Evolutionary conservation across 2,797 vertebrate genomes (phyloP), one percentile per base, ranked within the genome.

Genomic region (Ataeniobius toweri): DNA sequence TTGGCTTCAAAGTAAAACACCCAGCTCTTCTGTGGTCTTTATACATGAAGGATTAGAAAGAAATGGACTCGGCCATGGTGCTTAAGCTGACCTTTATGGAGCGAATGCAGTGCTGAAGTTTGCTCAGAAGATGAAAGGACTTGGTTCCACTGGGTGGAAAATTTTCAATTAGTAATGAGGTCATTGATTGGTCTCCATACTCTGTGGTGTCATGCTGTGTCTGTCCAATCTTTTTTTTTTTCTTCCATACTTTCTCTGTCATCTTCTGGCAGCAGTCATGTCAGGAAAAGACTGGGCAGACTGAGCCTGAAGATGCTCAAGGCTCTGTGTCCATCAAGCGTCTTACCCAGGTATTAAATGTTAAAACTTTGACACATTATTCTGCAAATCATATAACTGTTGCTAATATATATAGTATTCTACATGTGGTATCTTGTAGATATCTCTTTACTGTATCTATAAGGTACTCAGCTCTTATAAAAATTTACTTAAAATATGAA

Each of bases 111-210:
- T 84, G 79, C 87, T 91, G 88, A 79, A 85, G 79, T 89, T 91
- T 81, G 73, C 80, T 82, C 86, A 85, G 73, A 78, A 82, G 87
- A 94, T 94, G 86, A 95, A 94, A 93, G 85, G 75, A 77, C 89
- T 90, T 86, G 50, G 50, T 51, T 51, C 50, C 50, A 18, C 50
- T 88, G 83, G 77, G 76, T 87, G 80, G 87, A 90, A 84, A 78
- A 81, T 75, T 81, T 90, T 95, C 79, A 92, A 94, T 95, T 92
- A 95, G 86, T 93, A 91, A 95, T 94, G 91, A 93, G 81, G 83
- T 78, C 84, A 92, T 93, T 92, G 94, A 95, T 94, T 93, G 84
- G 86, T 75, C 80, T 83, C 72, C 80, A 86, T 85, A 87, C 80
- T 83, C 79, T 81, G 59, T 68, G 72, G 67, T 83, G 78, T 78